These are phyloP conservation scores for Oncorhynchus gorbuscha DNA, from an alignment of 2,113 vertebrate genomes.

Conservation along the genomic window DNA sequence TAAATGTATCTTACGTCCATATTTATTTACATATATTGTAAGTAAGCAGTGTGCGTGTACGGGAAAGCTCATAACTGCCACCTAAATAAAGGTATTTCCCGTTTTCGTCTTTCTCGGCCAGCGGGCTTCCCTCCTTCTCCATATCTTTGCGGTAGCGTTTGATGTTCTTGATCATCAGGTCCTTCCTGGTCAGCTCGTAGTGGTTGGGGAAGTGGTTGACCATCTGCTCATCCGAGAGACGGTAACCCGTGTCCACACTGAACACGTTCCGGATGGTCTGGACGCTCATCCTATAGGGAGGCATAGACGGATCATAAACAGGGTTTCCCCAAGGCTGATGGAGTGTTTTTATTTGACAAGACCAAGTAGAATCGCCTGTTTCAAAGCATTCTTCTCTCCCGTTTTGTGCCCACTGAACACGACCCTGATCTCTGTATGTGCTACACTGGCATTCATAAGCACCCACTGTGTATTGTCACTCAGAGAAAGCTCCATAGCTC, in stretches of 20 bases:
- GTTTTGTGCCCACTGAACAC: too few relatives aligned
- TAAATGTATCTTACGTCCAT: too few relatives aligned
- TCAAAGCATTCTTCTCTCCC: too few relatives aligned
- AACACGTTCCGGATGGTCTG: conserved; percentile 96
- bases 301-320: neutral
- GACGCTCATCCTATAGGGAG: conserved; percentile 90
- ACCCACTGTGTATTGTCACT: neutral
- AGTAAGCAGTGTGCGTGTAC: too few relatives aligned
- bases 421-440: too few relatives aligned
- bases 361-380: too few relatives aligned
- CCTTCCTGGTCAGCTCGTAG: conserved; percentile 95
- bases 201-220: conserved; percentile 99
- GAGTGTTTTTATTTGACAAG: too few relatives aligned
- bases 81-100: conserved; percentile 94
- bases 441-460: neutral
- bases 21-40: too few relatives aligned
- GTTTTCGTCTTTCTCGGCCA: conserved; percentile 95
- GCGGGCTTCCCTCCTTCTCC: conserved; percentile 89
- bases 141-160: conserved; percentile 94
- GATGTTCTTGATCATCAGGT: conserved; percentile 98
- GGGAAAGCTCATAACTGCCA: conserved; percentile 42
- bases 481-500: too few relatives aligned
- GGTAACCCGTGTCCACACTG: conserved; percentile 94
- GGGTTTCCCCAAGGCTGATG: too few relatives aligned
- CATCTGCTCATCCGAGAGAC: conserved; percentile 94